Base-by-base conservation (phyloP, 2,888 invertebrate genomes). In the Zaprionus obscuricornis region DNA sequence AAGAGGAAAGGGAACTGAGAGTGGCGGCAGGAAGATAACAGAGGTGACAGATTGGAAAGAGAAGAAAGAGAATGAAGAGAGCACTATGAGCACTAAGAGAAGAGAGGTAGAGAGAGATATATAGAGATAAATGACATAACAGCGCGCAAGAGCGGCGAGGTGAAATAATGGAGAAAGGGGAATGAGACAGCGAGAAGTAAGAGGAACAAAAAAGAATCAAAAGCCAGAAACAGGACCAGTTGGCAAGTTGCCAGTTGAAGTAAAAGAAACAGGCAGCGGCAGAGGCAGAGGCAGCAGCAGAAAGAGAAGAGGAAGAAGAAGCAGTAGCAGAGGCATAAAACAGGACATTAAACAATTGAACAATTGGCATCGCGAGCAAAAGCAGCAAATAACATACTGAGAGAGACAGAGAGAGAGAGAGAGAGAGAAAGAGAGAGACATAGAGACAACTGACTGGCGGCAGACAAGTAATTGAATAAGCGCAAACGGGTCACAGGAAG, bases 301-400 rank as follows among this genome's bases (percentile, higher is more conserved):
- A 14, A 46, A 22, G 43, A 45, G 51, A 37, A 43, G 17, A 17
- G 39, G 55, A 33, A 31, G 1, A 11, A 31, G 31, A 3, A 31
- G 37, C 29, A 24, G 18, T 2, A 33, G 11, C 14, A 40, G 46
- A 17, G 6, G 26, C 37, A 47, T 14, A 65, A 49, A 70, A 67
- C 74, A 76, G 77, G 82, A 77, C 82, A 77, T 81, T 66, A 58
- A 77, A 77, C 78, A 77, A 77, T 81, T 74, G 72, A 59, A 55
- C 20, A 37, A 73, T 18, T 59, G 74, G 43, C 47, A 42, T 49
- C 39, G 39, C 45, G 56, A 49, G 45, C 55, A 43, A 51, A 56
- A 42, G 46, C 36, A 47, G 46, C 39, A 51, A 49, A 46, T 57
- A 36, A 47, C 47, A 40, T 24, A 16, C 17, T 62, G 39, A 42